These are phyloP conservation scores for Anastrepha obliqua DNA, from an alignment of 1,140 invertebrate species.

Conservation along the genomic window DNA sequence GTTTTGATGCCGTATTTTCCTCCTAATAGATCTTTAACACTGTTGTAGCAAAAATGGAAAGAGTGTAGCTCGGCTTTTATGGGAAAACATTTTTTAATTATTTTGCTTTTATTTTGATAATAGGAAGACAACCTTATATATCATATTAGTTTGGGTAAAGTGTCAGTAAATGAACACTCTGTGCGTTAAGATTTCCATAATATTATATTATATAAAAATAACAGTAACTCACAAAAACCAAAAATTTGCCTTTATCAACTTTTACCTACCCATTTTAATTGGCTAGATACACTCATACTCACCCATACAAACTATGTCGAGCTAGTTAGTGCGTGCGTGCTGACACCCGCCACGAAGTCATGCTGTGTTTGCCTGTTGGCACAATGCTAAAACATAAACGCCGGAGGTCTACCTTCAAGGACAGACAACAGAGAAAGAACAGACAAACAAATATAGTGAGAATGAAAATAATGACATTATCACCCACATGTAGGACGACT, in stretches of 20 bases:
- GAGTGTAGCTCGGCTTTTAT: no score
- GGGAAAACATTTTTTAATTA: no score
- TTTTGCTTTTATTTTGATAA: no score
- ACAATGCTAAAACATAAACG: constrained; percentile 29
- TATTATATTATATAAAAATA: no score
- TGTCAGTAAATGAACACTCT: no score
- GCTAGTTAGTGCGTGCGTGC: not conserved
- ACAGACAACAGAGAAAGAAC: not conserved
- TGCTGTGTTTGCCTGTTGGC: constrained; percentile 37
- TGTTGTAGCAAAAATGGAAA: no score
- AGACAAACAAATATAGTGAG: not conserved
- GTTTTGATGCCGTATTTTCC: no score
- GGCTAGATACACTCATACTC: not conserved
- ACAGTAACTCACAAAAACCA: no score
- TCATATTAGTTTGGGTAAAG: no score
- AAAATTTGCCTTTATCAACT: not conserved
- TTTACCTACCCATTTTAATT: constrained; percentile 26
- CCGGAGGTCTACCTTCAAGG: constrained; percentile 17
- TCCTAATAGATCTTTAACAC: no score
- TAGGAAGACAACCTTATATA: no score
- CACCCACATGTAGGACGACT: constrained; percentile 41
- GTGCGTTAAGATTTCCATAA: no score
- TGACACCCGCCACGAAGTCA: constrained; percentile 36
- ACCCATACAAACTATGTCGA: not conserved
- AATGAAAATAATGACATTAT: constrained; percentile 45